Base-by-base conservation (phyloP, 2,113 vertebrate genomes). In the Terrapene triunguis region DNA sequence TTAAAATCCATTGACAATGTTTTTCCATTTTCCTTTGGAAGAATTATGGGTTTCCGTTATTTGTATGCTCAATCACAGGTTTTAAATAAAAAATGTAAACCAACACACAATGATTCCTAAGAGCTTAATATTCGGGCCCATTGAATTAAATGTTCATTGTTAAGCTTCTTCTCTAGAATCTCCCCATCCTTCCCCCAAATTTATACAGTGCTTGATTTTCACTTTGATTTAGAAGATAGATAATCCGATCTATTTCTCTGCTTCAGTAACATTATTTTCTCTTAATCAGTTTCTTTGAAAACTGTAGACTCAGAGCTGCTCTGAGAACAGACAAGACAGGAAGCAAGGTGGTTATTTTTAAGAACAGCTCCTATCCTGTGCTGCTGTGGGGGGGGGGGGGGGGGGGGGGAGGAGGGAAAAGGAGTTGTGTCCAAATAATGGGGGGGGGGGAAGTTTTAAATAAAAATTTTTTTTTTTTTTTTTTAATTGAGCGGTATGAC, bases 181-280 rank as follows among this genome's bases (percentile, higher is more conserved):
- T 69, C 35, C 35, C 35, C 8, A 21, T 93, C 87, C 65, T 93
- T 82, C 51, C 4, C 27, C 59, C 11, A 19, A 69, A 22, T 38
- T 55, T 55, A 35, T 38, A 21, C 42, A 92, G 74, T 80, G 12
- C 51, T 76, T 94, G 69, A 48, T 25, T 69, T 53, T 38, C 47
- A 38, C 27, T 90, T 93, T 95, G 89, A 96, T 22, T 10, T 42
- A 74, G 38, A 96, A 90, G 91, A 44, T 85, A 90, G 91, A 44
- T 85, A 51, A 16, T 51, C 24, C 42, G 83, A 1, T 84, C 76
- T 82, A 21, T 2, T 1, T 38, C 84, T 90, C 21, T 82, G 89
- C 84, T 94, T 92, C 0, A 0, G 51, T 93, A 87, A 32, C 51
- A 5, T 90, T 17, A 0, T 17, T 81, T 42, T 55, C 94, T 84